Evolutionary conservation across 1,140 invertebrate genomes (phyloP), one percentile per base, ranked within the genome.

Genomic region (Hyposmocoma kahamanoa): DNA sequence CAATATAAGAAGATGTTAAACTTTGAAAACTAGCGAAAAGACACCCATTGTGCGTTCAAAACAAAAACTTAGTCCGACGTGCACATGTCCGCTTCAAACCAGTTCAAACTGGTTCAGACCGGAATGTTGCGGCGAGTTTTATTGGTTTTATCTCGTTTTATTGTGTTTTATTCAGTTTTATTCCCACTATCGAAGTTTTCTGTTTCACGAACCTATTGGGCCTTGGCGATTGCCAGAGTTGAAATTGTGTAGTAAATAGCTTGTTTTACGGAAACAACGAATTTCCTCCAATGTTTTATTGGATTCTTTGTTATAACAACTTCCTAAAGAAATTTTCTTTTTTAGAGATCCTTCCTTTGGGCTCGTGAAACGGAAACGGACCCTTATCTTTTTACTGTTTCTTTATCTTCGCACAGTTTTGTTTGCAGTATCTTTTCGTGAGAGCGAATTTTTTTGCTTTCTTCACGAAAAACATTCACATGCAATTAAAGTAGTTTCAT

Each of bases 221-320:
- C 13, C 50, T 62, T 59, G 47, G 50, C 48, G 32, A 56, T 72
- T 53, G 67, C 53, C 57, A 47, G 57, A 73, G 55, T 71, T 66
- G 62, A 26, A 62, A 67, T 67, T 71, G 63, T 67, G 53, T 66
- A 56, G 65, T 72, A 70, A 75, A 77, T 68, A 70, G 66, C 64
- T 68, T 69, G 55, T 66, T 73, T 66, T 62, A 67, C 47, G 61
- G 55, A 67, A 64, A 68, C 65, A 59, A 53, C 55, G 67, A 67
- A 71, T 71, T 71, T 74, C 61, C 58, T 65, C 59, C 52, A 58
- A 41, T 57, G 55, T 67, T 73, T 71, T 71, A 71, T 74, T 72
- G 60, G 60, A 68, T 72, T 72, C 56, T 53, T 49, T 54, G 43
- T 56, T 65, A 67, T 74, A 68, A 65, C 59, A 59, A 69, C 53